Percentiles rank a stretch among this genome's conserved stretches.
Evolutionary conservation across 2,113 vertebrate genomes (phyloP).

Genomic region (Lepus americanus): DNA sequence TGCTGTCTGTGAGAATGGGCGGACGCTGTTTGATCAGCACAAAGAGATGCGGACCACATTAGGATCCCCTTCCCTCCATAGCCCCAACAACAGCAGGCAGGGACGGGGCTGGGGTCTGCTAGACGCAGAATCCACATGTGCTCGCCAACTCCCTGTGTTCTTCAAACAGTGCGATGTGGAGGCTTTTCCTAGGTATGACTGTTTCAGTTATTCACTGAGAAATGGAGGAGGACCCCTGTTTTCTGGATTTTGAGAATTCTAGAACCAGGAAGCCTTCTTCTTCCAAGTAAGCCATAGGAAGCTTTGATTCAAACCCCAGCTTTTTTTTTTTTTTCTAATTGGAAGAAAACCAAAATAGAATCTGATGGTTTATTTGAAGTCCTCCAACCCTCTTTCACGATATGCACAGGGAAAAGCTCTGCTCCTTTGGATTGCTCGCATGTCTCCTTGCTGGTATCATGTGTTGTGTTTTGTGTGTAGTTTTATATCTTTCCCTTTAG

Average conservation of each 20-base stretch:
- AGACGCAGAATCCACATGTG: conserved; percentile 46
- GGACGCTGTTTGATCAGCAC: conserved; percentile 82
- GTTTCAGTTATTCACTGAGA: conserved; percentile 17
- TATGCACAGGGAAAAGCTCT: background rate
- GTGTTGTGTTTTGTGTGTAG: conserved; percentile 11
- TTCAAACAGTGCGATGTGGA: background rate
- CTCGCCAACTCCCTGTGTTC: background rate
- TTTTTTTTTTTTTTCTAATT: background rate
- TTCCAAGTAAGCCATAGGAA: background rate
- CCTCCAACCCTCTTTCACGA: background rate
- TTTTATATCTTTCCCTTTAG: background rate
- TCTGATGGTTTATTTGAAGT: background rate
- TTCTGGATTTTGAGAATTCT: conserved; percentile 30
- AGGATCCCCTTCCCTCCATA: conserved; percentile 66
- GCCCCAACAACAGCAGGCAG: conserved; percentile 50
- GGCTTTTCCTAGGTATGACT: background rate
- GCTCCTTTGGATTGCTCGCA: background rate
- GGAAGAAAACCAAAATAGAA: background rate
- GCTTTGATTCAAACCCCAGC: background rate
- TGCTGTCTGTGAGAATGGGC: conserved; percentile 80
- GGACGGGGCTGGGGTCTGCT: background rate
- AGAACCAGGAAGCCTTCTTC: conserved; percentile 65
- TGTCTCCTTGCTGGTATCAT: background rate
- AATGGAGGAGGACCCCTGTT: background rate
- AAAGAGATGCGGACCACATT: conserved; percentile 83